These are phyloP conservation scores for Chrysolina oricalcia DNA, from an alignment of 2,888 invertebrate genomes.

Conservation along the genomic window DNA sequence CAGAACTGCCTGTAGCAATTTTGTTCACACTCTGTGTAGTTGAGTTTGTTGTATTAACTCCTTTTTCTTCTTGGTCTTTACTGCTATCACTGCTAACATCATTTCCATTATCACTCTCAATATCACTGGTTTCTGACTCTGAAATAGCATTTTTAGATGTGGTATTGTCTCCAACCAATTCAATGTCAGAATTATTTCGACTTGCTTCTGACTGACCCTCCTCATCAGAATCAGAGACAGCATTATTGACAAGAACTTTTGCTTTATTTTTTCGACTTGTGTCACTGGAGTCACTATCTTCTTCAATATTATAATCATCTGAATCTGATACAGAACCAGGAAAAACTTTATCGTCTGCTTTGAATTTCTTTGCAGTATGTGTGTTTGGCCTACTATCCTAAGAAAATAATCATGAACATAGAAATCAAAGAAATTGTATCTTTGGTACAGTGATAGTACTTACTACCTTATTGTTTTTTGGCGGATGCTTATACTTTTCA, in stretches of 20 bases:
- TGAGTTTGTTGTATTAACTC: neutral
- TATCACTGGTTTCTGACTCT: conserved; percentile 15
- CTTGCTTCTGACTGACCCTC: conserved; percentile 33
- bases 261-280: conserved; percentile 20
- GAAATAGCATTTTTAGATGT: neutral
- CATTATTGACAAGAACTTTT: conserved; percentile 43
- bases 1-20: neutral
- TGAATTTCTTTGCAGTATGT: conserved; percentile 47
- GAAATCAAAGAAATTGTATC: conserved; percentile 14
- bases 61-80: neutral
- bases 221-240: conserved; percentile 55
- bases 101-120: neutral
- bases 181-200: conserved; percentile 30
- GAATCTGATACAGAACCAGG: conserved; percentile 31
- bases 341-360: conserved; percentile 26
- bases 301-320: conserved; percentile 23
- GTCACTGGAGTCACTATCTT: conserved; percentile 18
- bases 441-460: conserved; percentile 23
- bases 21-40: no score
- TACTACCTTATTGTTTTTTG: conserved; percentile 68
- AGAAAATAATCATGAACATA: conserved; percentile 10
- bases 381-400: conserved; percentile 31
- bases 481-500: conserved; percentile 85
- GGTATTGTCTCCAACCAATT: conserved; percentile 32
- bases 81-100: no score